Evolutionary conservation across 2,797 vertebrate species (phyloP).

Genomic region (Peromyscus attwateri): DNA sequence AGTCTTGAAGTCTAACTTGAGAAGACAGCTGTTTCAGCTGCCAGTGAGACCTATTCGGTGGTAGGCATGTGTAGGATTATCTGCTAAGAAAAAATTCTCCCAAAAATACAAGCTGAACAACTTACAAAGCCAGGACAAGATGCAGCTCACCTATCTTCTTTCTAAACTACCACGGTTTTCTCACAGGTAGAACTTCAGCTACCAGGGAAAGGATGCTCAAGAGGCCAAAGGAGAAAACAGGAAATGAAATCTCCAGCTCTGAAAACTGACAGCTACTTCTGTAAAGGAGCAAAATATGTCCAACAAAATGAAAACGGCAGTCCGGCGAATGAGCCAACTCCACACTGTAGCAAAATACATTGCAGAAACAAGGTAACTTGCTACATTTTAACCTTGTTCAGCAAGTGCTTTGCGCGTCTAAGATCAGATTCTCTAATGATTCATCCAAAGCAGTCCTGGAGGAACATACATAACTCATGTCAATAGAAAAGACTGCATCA

Average conservation of each 20-base stretch:
- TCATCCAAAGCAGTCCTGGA: conserved; percentile 5
- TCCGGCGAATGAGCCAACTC: background rate
- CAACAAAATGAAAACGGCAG: conserved; percentile 11
- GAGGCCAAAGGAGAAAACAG: background rate
- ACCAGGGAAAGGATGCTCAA: background rate
- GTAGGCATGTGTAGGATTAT: background rate
- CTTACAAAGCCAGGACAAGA: background rate
- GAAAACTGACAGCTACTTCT: background rate
- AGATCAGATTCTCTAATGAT: background rate
- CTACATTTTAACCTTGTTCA: conserved; percentile 2
- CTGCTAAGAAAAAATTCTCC: conserved; percentile 14
- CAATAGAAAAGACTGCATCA: background rate
- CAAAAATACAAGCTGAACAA: background rate
- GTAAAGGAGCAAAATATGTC: background rate
- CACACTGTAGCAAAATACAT: background rate
- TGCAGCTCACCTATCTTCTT: background rate
- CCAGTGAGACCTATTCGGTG: background rate
- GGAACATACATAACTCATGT: conserved; percentile 18
- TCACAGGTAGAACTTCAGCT: background rate
- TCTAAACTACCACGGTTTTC: background rate
- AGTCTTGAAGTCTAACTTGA: background rate
- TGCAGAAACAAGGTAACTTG: background rate
- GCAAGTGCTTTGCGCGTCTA: background rate
- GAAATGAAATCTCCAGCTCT: background rate
- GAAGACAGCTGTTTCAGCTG: background rate